Percentiles rank a stretch among this genome's conserved stretches.
Evolutionary conservation across 2,888 invertebrate genomes (phyloP).

Genomic region (Embidobia sp.): DNA sequence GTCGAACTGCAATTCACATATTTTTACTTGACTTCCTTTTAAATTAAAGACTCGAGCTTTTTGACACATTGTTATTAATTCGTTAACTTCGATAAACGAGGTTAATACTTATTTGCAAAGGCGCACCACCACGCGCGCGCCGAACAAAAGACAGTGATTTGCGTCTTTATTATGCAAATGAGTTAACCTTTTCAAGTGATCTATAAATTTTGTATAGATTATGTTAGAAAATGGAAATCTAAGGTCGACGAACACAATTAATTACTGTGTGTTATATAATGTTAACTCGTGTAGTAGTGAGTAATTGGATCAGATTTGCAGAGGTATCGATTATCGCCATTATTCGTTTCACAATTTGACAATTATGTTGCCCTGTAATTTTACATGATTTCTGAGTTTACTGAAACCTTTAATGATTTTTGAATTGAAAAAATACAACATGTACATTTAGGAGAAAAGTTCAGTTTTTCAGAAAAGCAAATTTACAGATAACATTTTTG

Average conservation of each 20-base stretch:
- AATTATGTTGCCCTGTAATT: too few species aligned
- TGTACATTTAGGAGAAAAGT: too few species aligned
- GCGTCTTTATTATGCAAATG: conserved; percentile 59
- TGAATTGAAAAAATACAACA: too few species aligned
- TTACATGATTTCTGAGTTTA: too few species aligned
- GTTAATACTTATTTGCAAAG: conserved; percentile 41
- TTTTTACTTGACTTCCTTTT: not conserved
- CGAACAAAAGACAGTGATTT: conserved; percentile 45
- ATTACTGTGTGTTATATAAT: not conserved
- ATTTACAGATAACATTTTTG: too few species aligned
- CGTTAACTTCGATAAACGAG: conserved; percentile 8
- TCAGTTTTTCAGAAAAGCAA: too few species aligned
- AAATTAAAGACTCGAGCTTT: conserved; percentile 1
- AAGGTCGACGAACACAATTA: conserved; percentile 34
- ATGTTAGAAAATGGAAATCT: conserved; percentile 43
- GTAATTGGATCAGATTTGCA: too few species aligned
- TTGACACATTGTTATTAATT: conserved; percentile 30
- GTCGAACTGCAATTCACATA: conserved; percentile 2
- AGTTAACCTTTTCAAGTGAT: conserved; percentile 47
- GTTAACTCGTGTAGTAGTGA: too few species aligned
- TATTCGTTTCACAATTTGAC: too few species aligned
- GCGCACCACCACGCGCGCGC: not conserved
- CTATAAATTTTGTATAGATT: conserved; percentile 25
- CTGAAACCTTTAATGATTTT: too few species aligned
- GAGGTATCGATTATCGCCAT: too few species aligned